phyloP scores from a whole-genome alignment of 2,888 invertebrate species.

The Tipula helvola region DNA sequence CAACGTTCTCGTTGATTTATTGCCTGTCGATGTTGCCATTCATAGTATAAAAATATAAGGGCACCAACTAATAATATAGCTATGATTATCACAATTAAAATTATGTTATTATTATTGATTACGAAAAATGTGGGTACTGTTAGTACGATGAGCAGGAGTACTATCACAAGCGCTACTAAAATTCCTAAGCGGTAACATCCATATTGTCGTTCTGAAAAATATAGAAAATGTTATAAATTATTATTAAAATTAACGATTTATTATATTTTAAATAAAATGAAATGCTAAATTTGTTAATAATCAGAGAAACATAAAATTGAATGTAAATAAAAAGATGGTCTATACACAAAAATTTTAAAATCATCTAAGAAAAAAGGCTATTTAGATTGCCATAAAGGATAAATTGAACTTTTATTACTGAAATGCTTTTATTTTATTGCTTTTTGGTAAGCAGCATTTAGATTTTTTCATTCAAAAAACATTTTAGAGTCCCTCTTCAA shows the following conservation, averaged over 20 bases:
- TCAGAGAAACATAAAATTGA: no score
- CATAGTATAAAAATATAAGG: conserved; percentile 14
- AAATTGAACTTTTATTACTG: no score
- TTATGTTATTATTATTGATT: conserved; percentile 14
- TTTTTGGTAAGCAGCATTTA: no score
- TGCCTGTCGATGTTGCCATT: conserved; percentile 16
- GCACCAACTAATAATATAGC: conserved; percentile 16
- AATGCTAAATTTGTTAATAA: no score
- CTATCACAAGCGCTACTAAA: conserved; percentile 15
- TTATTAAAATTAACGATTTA: not conserved
- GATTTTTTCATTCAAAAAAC: no score
- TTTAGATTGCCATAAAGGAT: no score
- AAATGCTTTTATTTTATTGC: no score
- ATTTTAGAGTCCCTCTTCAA: no score
- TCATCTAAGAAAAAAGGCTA: no score
- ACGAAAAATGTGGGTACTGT: conserved; percentile 16
- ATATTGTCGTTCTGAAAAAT: conserved; percentile 16
- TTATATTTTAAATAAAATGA: no score
- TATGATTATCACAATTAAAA: conserved; percentile 16
- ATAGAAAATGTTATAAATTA: not conserved
- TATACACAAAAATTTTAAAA: no score
- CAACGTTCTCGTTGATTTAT: not conserved
- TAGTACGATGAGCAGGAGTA: conserved; percentile 15
- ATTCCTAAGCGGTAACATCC: conserved; percentile 18
- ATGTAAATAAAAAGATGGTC: no score